Base-by-base conservation (phyloP, 2,797 vertebrate species). In the Tiaroga cobitis region DNA sequence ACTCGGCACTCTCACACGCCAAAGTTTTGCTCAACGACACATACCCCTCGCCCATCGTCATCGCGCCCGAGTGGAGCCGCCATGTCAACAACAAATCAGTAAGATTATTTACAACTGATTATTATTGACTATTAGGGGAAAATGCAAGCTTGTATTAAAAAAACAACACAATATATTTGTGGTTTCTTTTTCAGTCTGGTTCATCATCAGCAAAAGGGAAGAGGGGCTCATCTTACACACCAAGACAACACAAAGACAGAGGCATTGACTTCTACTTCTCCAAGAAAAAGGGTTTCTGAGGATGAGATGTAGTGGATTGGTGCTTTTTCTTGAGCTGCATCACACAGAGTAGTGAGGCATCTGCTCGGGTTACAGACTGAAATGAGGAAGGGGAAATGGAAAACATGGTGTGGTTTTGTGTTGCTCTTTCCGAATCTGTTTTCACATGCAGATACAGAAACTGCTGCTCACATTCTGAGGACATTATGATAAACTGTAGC, bases 261-360 rank as follows among this genome's bases (percentile, higher is more conserved):
- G 96, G 96, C 69, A 93, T 95, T 2, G 96, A 97, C 85, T 96
- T 96, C 90, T 97, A 96, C 90, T 97, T 97, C 83, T 96, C 96
- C 80, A 91, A 15, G 79, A 95, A 95, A 87, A 97, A 96, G 87
- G 91, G 94, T 54, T 37, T 89, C 5, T 92, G 83, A 92, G n/a
- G 68, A 85, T 49, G 85, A 69, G 32, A 37, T 85, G 26, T 11
- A 5, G 8, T 37, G 34, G n/a, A 37, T 78, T n/a, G 8, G 43
- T 9, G 34, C 39, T 72, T 34, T 49, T 26, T 49, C 4, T 68
- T 26, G 26, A 69, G 51, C 65, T 73, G 21, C 24, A 6, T 29
- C 26, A 61, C 67, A 56, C 43, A 67, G 63, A 67, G 46, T 18
- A 13, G 1, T 8, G 1, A 19, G 37, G 51, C 18, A 63, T 73